Percentiles rank a stretch among this genome's conserved stretches.
Conservation (phyloP, 2,113 vertebrate genomes). For the Camarhynchus parvulus region DNA sequence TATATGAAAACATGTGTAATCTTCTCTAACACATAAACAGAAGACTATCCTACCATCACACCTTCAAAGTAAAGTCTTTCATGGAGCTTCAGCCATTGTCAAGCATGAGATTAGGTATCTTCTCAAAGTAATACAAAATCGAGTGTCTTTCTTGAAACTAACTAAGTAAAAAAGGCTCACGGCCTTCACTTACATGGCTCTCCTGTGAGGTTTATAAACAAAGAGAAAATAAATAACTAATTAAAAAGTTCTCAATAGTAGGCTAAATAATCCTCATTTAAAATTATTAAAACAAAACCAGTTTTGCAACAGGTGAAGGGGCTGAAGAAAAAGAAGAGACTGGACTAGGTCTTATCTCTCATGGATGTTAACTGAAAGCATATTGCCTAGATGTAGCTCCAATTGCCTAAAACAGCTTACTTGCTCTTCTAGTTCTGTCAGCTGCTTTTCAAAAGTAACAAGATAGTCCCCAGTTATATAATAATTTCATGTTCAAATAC, state of each 20-base stretch:
- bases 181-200: background rate
- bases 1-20: background rate
- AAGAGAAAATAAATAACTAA: background rate
- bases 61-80: background rate
- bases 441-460: background rate
- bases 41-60: background rate
- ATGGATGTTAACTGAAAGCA: background rate
- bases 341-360: background rate
- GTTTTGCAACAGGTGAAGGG: background rate
- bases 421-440: background rate
- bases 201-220: background rate
- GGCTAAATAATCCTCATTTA: background rate
- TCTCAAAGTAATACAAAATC: background rate
- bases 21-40: background rate
- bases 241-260: background rate
- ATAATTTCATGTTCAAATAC: background rate
- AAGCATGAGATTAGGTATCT: background rate
- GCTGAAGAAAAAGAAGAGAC: background rate
- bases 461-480: background rate
- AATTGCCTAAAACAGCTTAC: background rate
- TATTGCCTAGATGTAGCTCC: background rate
- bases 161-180: background rate
- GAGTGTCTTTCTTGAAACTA: background rate
- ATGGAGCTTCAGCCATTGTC: background rate
- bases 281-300: background rate